Evolutionary conservation across 1,140 invertebrate species (phyloP), one percentile per base, ranked within the genome.

Genomic region (Drosophila nasuta): DNA sequence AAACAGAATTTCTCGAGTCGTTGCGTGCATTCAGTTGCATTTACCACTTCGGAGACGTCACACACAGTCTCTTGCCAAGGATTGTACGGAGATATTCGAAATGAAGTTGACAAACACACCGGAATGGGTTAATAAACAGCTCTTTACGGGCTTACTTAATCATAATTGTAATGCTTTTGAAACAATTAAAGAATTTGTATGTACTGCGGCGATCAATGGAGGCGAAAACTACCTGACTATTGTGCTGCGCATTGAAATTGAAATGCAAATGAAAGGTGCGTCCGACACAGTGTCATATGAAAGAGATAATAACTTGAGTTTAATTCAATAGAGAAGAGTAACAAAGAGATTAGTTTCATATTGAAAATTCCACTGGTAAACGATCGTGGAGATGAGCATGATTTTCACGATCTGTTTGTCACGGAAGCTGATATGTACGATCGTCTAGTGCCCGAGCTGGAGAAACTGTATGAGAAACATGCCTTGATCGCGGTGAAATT

Each of bases 191-290:
- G 15, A 15, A 15, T 15, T 15, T 15, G 1, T 15, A 15, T 15
- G 15, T 15, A 15, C 15, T 15, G 15, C 15, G 15, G 15, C 15
- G 15, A 15, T 15, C 15, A 15, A 62, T 5, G 51, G 72, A 13
- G 89, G 15, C 15, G 15, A 91, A 67, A 91, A 91, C 25, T 91
- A 87, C 52, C 46, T 89, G 38, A 90, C 89, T 7, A 79, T 83
- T 46, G 86, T 91, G 48, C 69, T 86, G 25, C 79, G 89, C 7
- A 66, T 91, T 38, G 49, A 70, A 35, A 79, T 91, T 51, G 35
- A 68, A 48, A 67, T 83, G 30, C 67, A 66, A 71, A 62, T 87
- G 13, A 78, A 79, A 73, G 85, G 90, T 91, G 59, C 35, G 69
- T 54, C 7, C 38, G n/a, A 46, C 5, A 45, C 7, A 54, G 15